Conservation (phyloP, 2,888 invertebrate genomes). For the Epinotia ramella region DNA sequence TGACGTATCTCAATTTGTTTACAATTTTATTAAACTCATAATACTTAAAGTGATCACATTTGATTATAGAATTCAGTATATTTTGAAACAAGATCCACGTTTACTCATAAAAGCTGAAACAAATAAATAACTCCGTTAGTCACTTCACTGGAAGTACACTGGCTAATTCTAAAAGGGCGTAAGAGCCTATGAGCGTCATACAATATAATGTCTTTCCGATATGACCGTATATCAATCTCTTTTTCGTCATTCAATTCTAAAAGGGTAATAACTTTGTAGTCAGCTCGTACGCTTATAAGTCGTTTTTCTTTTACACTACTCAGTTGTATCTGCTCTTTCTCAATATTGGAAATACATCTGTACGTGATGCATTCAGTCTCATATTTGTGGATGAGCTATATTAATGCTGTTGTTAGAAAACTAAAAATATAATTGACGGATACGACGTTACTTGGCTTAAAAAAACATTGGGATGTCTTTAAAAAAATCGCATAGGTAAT, state of each 20-base stretch:
- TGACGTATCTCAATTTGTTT: conserved; percentile 28
- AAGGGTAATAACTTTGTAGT: neutral
- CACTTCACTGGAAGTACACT: conserved; percentile 41
- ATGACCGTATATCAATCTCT: conserved; percentile 5
- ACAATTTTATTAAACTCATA: conserved; percentile 23
- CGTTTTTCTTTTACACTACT: neutral
- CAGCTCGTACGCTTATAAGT: neutral
- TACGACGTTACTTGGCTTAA: neutral
- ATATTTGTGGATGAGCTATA: conserved; percentile 34
- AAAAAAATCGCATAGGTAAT: neutral
- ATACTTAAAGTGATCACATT: conserved; percentile 36
- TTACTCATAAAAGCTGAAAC: conserved; percentile 45
- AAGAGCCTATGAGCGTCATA: neutral
- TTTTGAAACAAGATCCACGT: conserved; percentile 44
- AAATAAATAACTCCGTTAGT: conserved; percentile 46
- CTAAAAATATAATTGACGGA: neutral
- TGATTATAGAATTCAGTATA: conserved; percentile 32
- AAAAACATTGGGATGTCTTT: neutral
- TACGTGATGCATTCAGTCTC: conserved; percentile 31
- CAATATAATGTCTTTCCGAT: neutral
- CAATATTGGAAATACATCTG: conserved; percentile 64
- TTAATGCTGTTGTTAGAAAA: conserved; percentile 25
- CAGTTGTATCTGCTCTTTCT: conserved; percentile 62
- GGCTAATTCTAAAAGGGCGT: neutral
- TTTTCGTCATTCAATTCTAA: neutral